A percentile compares a stretch with the other conserved stretches of the same genome.
These are phyloP conservation scores for Oreochromis spilurus DNA, from an alignment of 2,113 vertebrate species.

Conservation along the genomic window DNA sequence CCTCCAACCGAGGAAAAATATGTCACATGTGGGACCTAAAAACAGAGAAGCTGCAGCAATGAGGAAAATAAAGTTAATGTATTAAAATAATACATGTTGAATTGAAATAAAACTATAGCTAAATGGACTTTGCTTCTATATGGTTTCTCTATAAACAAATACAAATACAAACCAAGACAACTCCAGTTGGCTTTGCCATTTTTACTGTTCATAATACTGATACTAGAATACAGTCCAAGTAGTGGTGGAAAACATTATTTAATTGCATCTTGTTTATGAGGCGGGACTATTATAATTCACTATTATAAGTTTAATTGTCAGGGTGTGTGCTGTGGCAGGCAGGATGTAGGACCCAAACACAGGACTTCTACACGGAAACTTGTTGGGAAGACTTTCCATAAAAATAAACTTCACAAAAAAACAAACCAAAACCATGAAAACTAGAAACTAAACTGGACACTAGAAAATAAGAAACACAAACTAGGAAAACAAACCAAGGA, in stretches of 20 bases:
- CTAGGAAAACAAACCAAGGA: not conserved
- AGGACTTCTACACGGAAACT: not conserved
- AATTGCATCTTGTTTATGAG: not conserved
- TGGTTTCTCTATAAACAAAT: not conserved
- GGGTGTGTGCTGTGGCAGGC: not conserved
- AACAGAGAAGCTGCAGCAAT: not conserved
- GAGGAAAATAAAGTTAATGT: not conserved
- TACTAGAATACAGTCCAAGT: not conserved
- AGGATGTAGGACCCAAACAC: not conserved
- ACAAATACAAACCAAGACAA: not conserved
- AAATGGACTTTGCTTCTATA: not conserved
- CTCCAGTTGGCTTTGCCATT: not conserved
- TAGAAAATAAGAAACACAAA: not conserved
- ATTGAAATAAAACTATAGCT: not conserved
- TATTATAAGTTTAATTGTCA: not conserved
- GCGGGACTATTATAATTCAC: not conserved
- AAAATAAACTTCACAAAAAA: not conserved
- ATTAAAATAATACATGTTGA: not conserved
- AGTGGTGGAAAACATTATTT: not conserved
- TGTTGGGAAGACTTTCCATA: not conserved
- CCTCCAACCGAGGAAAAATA: not conserved
- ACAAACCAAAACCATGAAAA: not conserved
- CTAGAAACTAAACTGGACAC: not conserved
- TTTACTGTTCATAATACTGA: not conserved
- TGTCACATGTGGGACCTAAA: not conserved